phyloP scores from a whole-genome alignment of 2,113 vertebrate genomes.

The Eulacestoma nigropectus region DNA sequence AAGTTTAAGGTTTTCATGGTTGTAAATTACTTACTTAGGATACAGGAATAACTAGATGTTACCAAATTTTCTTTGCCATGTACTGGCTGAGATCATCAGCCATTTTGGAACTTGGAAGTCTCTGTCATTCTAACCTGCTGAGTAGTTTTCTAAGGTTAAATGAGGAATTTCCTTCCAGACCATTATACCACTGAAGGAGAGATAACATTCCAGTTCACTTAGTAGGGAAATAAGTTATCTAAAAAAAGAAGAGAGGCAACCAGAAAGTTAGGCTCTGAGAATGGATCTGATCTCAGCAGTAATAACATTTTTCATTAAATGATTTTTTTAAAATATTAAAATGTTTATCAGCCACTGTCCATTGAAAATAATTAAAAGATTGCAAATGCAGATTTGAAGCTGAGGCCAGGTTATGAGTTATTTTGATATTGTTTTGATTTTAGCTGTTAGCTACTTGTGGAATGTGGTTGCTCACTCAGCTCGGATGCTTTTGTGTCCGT shows the following conservation, averaged over 20 bases:
- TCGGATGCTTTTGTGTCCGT: neutral
- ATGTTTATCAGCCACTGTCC: neutral
- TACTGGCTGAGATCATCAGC: neutral
- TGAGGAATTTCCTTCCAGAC: neutral
- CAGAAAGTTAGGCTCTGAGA: neutral
- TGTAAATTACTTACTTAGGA: neutral
- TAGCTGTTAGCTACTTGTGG: neutral
- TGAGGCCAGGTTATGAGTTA: neutral
- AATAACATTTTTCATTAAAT: neutral
- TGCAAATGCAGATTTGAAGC: neutral
- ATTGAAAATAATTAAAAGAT: slow-evolving; percentile 1
- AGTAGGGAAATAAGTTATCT: neutral
- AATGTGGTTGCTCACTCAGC: slow-evolving; percentile 31
- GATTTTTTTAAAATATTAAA: neutral
- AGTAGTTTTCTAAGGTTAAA: neutral
- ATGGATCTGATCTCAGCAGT: neutral
- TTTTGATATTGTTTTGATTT: neutral
- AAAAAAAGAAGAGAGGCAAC: neutral
- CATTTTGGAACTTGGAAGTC: neutral
- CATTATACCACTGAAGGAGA: neutral
- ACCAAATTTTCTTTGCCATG: neutral
- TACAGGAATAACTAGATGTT: neutral
- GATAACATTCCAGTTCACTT: neutral
- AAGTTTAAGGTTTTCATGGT: neutral
- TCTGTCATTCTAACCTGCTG: neutral